phyloP scores from a whole-genome alignment of 2,888 invertebrate species.

The Drosophila picticornis region DNA sequence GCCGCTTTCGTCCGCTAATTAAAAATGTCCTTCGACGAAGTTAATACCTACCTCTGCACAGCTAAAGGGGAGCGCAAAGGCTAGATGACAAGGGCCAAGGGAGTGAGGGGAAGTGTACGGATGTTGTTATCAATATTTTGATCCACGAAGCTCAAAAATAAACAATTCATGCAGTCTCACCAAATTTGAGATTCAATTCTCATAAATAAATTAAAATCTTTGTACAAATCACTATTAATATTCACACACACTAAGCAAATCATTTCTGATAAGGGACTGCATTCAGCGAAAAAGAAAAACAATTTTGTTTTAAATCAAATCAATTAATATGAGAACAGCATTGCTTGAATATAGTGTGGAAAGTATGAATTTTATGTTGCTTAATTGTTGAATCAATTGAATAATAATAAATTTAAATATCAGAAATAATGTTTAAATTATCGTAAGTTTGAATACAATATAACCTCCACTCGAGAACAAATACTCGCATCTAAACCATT shows the following conservation, averaged over 20 bases:
- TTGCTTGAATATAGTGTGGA: neutral
- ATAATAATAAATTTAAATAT: too few species aligned
- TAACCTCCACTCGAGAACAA: neutral
- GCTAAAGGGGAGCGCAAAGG: neutral
- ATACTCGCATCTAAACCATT: neutral
- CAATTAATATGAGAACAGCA: neutral
- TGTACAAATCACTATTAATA: neutral
- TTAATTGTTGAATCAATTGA: neutral
- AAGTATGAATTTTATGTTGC: neutral
- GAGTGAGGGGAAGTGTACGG: neutral
- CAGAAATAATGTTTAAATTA: neutral
- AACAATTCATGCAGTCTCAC: neutral
- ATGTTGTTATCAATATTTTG: slow-evolving; percentile 3
- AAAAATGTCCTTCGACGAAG: slow-evolving; percentile 70
- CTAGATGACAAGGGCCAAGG: neutral
- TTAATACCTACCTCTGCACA: slow-evolving; percentile 37
- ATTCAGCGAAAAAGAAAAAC: neutral
- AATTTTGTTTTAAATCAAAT: neutral
- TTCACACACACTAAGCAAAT: neutral
- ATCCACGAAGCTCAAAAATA: neutral
- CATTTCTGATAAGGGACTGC: neutral
- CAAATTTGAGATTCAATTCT: neutral
- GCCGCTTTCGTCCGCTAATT: slow-evolving; percentile 70
- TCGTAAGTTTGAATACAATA: neutral
- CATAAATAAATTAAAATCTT: neutral